A percentile compares a stretch with the other conserved stretches of the same genome.
Conservation (phyloP, 2,888 invertebrate genomes). For the Eristalinus sepulchralis region DNA sequence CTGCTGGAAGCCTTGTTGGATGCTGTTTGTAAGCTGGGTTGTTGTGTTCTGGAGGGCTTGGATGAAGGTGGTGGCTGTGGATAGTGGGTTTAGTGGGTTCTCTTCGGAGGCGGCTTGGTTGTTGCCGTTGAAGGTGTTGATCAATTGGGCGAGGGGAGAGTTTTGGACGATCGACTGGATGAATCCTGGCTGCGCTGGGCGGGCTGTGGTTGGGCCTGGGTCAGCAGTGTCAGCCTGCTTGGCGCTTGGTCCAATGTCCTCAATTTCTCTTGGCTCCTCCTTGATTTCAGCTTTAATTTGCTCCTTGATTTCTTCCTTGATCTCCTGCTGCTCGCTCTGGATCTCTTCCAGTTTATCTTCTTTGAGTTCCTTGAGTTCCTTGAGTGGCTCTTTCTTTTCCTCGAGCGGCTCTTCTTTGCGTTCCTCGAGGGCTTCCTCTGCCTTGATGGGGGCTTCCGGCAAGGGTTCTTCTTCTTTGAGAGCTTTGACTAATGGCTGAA, state of each 20-base stretch:
- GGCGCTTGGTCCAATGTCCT: slow-evolving; percentile 38
- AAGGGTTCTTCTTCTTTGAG: slow-evolving; percentile 27
- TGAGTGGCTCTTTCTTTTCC: slow-evolving; percentile 29
- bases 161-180: slow-evolving; percentile 72
- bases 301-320: slow-evolving; percentile 14
- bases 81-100: slow-evolving; percentile 31
- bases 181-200: slow-evolving; percentile 60
- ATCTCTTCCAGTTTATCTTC: slow-evolving; percentile 29
- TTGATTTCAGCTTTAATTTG: not conserved
- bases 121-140: slow-evolving; percentile 70
- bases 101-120: slow-evolving; percentile 57
- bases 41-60: slow-evolving; percentile 65
- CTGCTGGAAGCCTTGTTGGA: slow-evolving; percentile 64
- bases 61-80: slow-evolving; percentile 57
- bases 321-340: slow-evolving; percentile 29
- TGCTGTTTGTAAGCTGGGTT: slow-evolving; percentile 58
- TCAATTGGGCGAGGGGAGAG: slow-evolving; percentile 77
- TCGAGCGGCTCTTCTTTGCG: slow-evolving; percentile 11
- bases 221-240: slow-evolving; percentile 57
- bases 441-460: not conserved
- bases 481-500: slow-evolving; percentile 19
- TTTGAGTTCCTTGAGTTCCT: slow-evolving; percentile 25
- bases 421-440: slow-evolving; percentile 10
- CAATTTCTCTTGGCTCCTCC: not conserved
- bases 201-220: slow-evolving; percentile 56